These are phyloP conservation scores for Champsocephalus gunnari DNA, from an alignment of 2,797 vertebrate species.

Conservation along the genomic window DNA sequence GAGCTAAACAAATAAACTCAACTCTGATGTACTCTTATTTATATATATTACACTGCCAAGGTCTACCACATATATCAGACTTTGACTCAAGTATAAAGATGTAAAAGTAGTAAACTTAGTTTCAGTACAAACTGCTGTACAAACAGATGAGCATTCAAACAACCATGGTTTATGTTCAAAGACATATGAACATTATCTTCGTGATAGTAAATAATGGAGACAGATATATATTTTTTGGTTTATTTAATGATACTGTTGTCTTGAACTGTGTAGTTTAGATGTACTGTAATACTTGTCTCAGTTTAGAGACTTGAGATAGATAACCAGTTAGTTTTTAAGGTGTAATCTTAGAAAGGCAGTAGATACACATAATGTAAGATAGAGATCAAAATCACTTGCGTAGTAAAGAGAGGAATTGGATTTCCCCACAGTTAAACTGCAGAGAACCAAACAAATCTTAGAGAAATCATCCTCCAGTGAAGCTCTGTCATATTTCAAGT, in stretches of 20 bases:
- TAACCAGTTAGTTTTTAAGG: conserved; percentile 18
- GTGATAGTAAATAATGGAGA: conserved; percentile 45
- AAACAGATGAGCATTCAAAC: conserved; percentile 75
- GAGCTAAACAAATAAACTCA: conserved; percentile 65
- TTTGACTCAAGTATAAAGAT: conserved; percentile 82
- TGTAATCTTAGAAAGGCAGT: conserved; percentile 68
- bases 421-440: conserved; percentile 49
- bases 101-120: conserved; percentile 84
- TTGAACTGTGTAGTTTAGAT: conserved; percentile 31
- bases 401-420: conserved; percentile 52
- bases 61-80: conserved; percentile 65
- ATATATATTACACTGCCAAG: conserved; percentile 74
- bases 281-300: conserved; percentile 28
- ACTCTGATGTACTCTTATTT: conserved; percentile 67
- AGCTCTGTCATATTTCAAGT: conserved; percentile 73
- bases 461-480: conserved; percentile 48
- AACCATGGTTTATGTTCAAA: conserved; percentile 49
- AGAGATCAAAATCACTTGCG: conserved; percentile 51
- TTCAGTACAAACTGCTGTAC: conserved; percentile 82
- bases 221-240: conserved; percentile 36
- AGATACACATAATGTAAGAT: conserved; percentile 58
- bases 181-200: conserved; percentile 40
- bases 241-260: conserved; percentile 14
- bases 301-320: conserved; percentile 43
- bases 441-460: conserved; percentile 30